Base-by-base conservation (phyloP, 2,797 vertebrate genomes). In the Anomalospiza imberbis region DNA sequence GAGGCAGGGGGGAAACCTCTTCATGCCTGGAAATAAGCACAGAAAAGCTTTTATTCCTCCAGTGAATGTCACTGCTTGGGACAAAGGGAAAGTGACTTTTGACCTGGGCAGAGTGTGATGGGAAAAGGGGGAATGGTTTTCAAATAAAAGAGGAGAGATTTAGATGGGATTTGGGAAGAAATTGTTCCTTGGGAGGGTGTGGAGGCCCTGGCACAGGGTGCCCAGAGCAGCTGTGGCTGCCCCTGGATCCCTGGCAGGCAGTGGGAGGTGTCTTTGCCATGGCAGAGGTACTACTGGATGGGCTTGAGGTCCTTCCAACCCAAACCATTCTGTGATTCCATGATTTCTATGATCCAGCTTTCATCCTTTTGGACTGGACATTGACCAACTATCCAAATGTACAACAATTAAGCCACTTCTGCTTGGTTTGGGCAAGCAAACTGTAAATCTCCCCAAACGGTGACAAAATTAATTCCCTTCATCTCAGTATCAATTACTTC, bases 241-340 rank as follows among this genome's bases (percentile, higher is more conserved):
- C 17, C 31, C 40, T 63, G 79, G 48, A 57, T 22, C 24, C 28
- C 75, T 72, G 85, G 51, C 0, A 51, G 24, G 28, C 5, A 3
- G 15, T 36, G 67, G 28, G 0, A 79, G 10, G 7, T 55, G 74
- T 36, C 31, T 31, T 31, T 85, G 63, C 6, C 34, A 22, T 24
- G 63, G 32, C 26, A 21, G 34, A 45, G 28, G 3, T 34, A 48
- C 9, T 0, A 9, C 5, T 7, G 29, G 50, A 1, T 19, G 66
- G 0, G 3, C 0, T 72, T 44, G 0, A 63, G 2, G 15, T 29
- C 5, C 13, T 20, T 20, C 65, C 28, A 28, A 5, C 36, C 10
- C 51, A 72, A 65, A 14, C 11, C 19, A 7, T 0, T 1, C n/a
- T 8, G 29, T 1, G 24, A 6, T 66, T 45, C 29, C 10, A 7